Percentiles rank a stretch among this genome's conserved stretches.
phyloP scores from a whole-genome alignment of 1,140 invertebrate species.

The Sycobia sp. region DNA sequence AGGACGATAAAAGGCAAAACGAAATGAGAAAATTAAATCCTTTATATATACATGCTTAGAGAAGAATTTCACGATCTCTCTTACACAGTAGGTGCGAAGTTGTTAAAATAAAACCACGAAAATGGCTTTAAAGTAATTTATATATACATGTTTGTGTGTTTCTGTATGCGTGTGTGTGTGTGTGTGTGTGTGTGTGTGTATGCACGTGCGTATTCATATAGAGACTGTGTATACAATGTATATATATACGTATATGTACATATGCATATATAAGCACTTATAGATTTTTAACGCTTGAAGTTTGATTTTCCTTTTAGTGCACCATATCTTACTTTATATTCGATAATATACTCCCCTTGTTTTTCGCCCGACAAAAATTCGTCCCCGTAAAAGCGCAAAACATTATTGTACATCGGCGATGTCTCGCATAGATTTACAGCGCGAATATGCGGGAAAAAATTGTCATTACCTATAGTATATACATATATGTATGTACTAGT shows the following conservation, averaged over 20 bases:
- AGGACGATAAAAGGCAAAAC: too few species aligned
- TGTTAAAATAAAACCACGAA: constrained; percentile 35
- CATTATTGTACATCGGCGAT: too few species aligned
- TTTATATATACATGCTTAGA: constrained; percentile 29
- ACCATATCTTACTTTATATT: constrained; percentile 34
- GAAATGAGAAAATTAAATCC: constrained; percentile 28
- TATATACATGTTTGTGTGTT: too few species aligned
- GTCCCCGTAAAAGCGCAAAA: constrained; percentile 29
- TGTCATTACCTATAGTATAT: too few species aligned
- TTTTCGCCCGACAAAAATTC: constrained; percentile 30
- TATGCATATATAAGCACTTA: too few species aligned
- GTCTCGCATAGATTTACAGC: too few species aligned
- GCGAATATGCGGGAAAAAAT: too few species aligned
- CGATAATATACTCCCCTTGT: constrained; percentile 30
- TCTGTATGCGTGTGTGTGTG: too few species aligned
- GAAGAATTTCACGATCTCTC: constrained; percentile 31
- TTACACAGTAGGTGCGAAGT: constrained; percentile 33
- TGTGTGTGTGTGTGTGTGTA: too few species aligned
- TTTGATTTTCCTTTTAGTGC: constrained; percentile 34
- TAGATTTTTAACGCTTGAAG: constrained; percentile 31
- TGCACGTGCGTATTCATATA: too few species aligned
- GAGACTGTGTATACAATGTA: constrained; percentile 27
- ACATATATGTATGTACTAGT: too few species aligned
- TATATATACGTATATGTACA: too few species aligned
- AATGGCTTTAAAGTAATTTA: constrained; percentile 33